Evolutionary conservation across 2,888 invertebrate genomes (phyloP), one percentile per base, ranked within the genome.

Genomic region (Argynnis bischoffii): DNA sequence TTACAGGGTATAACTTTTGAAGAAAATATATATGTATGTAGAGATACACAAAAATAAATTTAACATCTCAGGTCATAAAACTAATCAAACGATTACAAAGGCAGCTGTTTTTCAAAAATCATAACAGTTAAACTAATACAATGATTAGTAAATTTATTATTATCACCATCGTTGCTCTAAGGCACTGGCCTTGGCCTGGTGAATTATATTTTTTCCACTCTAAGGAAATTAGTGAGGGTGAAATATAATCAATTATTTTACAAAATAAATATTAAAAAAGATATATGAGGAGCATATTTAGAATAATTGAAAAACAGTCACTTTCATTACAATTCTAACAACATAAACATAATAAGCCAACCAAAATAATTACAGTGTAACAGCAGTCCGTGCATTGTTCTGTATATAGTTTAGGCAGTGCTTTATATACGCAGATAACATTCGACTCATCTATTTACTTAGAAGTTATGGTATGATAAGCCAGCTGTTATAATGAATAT

Each of bases 351-450:
- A 86, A 83, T 76, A 89, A 92, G 90, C 90, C 78, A 81, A 87
- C 87, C 89, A 90, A 90, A 83, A 80, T 83, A 84, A 81, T 79
- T 81, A 85, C 81, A 85, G 70, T 80, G 81, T 79, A 75, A 61
- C 82, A 89, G 91, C 91, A 86, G 79, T 84, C 76, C 91, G 91
- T 92, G 92, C 92, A 88, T 77, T 79, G 75, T 77, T 82, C 82
- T 85, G 82, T 85, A 84, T 16, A 82, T 85, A 84, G 85, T 86
- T 83, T 81, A 92, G 90, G 92, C 92, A 88, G 91, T 92, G 92
- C 91, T 87, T 76, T 87, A 84, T 86, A 81, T 85, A 88, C 82
- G 84, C 85, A 59, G 48, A 31, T 61, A 41, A 65, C 61, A 81
- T 78, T 69, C 61, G 50, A 57, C 41, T 51, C 41, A 50, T 64